Evolutionary conservation across 2,797 vertebrate species (phyloP), one percentile per base, ranked within the genome.

Genomic region (Eutrigla gurnardus): DNA sequence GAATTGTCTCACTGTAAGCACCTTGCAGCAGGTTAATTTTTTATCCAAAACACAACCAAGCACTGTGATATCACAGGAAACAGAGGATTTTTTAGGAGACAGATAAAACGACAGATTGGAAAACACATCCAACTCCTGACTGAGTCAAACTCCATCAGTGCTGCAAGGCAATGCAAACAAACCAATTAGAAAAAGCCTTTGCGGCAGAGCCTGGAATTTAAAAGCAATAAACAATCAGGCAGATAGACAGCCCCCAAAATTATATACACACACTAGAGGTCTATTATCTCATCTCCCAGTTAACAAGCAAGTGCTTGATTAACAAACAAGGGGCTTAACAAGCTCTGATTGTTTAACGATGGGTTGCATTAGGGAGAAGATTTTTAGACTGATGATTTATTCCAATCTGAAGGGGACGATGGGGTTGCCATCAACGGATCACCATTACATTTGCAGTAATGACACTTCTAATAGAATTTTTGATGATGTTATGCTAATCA

Each of bases 281-380:
- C 90, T 88, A 93, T 93, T 91, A 93, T 92, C 91, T 94, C 90
- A 86, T 88, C 87, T 86, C 88, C 79, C 90, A 87, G 90, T 92
- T 93, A 92, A 92, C 88, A 89, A 91, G 91, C 88, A 83, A 90
- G 86, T 78, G 86, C 86, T 89, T 92, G 90, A 94, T 94, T 93
- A 93, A 93, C 89, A 91, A 93, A 92, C 91, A 93, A 87, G 86
- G 74, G 78, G 73, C 88, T 92, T 93, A 93, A 94, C 88, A 86
- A 89, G 89, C 89, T 80, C 75, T 93, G 93, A 93, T 93, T 91
- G 90, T 91, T 92, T 91, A 92, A 91, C 81, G 80, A 92, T 91
- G 89, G 81, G 76, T 81, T 88, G 79, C 89, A 91, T 92, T 88
- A 91, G 80, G 85, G 78, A 54, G 72, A 79, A 84, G 86, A 91